phyloP scores from a whole-genome alignment of 2,113 vertebrate species.

The Petroica traversi region DNA sequence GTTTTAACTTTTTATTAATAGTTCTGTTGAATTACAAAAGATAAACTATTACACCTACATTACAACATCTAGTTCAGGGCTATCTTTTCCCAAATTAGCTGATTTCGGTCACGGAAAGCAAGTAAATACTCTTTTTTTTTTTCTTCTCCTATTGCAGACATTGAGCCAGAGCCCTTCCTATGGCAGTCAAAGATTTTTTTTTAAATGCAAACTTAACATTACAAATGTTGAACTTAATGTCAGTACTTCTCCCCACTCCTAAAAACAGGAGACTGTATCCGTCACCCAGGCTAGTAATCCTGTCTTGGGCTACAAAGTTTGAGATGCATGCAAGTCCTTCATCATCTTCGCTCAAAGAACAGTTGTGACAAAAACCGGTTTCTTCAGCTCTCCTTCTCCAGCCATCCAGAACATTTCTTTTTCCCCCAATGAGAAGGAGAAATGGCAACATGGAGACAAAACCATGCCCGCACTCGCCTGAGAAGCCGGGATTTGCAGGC shows the following conservation, averaged over 20 bases:
- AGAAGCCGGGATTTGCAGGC: background rate
- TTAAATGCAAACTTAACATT: background rate
- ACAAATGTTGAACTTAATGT: background rate
- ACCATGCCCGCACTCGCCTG: no score
- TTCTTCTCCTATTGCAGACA: background rate
- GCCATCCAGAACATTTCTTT: background rate
- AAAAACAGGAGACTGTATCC: background rate
- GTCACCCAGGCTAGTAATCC: background rate
- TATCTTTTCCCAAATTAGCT: background rate
- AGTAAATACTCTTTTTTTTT: background rate
- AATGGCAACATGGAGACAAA: background rate
- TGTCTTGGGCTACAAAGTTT: background rate
- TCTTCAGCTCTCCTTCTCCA: background rate
- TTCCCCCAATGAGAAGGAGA: background rate
- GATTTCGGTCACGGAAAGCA: background rate
- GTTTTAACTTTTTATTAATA: background rate
- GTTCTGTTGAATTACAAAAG: background rate
- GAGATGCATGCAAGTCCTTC: background rate
- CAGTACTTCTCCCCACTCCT: background rate
- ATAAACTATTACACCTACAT: background rate
- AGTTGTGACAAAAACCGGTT: rapidly evolving
- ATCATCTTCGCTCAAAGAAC: background rate
- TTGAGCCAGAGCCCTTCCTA: background rate
- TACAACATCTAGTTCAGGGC: background rate
- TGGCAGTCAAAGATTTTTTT: background rate